Evolutionary conservation across 1,140 invertebrate genomes (phyloP), one percentile per base, ranked within the genome.

Genomic region (Helicoverpa zea): DNA sequence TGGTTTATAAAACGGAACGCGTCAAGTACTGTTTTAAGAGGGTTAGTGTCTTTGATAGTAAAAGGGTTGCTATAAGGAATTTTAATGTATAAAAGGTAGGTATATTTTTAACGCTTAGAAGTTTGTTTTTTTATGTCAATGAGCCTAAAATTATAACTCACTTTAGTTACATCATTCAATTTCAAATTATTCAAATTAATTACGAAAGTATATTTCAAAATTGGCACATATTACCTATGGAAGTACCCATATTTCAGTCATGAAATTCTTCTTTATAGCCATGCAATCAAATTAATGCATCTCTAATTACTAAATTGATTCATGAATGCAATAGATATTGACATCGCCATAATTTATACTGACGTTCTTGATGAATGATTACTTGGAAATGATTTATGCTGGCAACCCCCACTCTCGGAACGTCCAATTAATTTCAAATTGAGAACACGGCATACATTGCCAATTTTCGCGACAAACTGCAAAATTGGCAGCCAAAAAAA

Each of bases 1-100:
- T 82, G 66, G 51, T 81, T 70, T 68, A 68, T 76, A 79, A 66
- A 76, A 77, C 18, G 54, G 23, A 35, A 64, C 52, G 52, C 76
- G 59, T 66, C 64, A 73, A 83, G 80, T 80, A 68, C 61, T 61
- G 54, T 14, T 72, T 72, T 56, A 51, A 49, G 56, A 63, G 58
- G 51, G 66, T 61, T 75, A 10, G 9, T 2, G 43, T 43, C 43
- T 47, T 49, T 13, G 12, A 13, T 13, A 14, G 64, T 47, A 23
- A 18, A 49, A 49, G 29, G 23, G 64, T 43, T 68, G 18, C 49
- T 68, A 47, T 43, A 47, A 16, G 30, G 30, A 66, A 47, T 66
- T n/a, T 35, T 47, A 5, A 18, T 61, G 11, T 61, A 4, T 30
- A 14, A 61, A 59, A 61, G 10, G 56, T 58, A 23, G 35, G 35